Evolutionary conservation across 2,113 vertebrate genomes (phyloP).

Genomic region (Eonycteris spelaea): DNA sequence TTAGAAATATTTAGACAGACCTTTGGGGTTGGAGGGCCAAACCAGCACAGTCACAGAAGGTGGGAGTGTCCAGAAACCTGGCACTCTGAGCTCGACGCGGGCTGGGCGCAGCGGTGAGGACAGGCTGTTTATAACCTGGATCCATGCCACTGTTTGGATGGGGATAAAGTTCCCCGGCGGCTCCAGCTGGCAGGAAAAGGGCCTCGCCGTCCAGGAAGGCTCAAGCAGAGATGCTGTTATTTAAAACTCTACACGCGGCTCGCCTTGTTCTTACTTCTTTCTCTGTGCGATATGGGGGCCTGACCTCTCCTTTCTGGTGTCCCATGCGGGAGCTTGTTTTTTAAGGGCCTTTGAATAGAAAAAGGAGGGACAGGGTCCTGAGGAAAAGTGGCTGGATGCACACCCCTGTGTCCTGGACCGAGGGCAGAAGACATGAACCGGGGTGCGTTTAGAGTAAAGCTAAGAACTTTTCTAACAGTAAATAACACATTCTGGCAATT

Average conservation of each 20-base stretch:
- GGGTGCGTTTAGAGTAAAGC: neutral
- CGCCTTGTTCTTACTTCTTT: neutral
- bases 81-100: neutral
- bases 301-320: slow-evolving; percentile 46
- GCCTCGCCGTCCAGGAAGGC: slow-evolving; percentile 40
- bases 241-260: slow-evolving; percentile 66
- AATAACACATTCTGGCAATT: neutral
- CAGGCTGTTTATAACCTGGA: slow-evolving; percentile 49
- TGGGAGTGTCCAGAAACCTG: slow-evolving; percentile 22
- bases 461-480: neutral
- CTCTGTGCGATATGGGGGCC: neutral
- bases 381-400: neutral
- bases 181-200: slow-evolving; percentile 49
- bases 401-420: neutral
- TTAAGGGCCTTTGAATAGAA: slow-evolving; percentile 6
- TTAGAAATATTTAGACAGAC: slow-evolving; percentile 42
- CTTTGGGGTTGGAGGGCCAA: neutral
- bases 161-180: slow-evolving; percentile 8
- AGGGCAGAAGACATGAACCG: neutral
- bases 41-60: neutral
- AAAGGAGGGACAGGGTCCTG: neutral
- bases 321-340: slow-evolving; percentile 9
- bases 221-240: slow-evolving; percentile 35
- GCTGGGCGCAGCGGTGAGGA: neutral
- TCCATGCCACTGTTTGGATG: neutral